A percentile compares a stretch with the other conserved stretches of the same genome.
Evolutionary conservation across 2,113 vertebrate species (phyloP).

Genomic region (Lonchura striata): DNA sequence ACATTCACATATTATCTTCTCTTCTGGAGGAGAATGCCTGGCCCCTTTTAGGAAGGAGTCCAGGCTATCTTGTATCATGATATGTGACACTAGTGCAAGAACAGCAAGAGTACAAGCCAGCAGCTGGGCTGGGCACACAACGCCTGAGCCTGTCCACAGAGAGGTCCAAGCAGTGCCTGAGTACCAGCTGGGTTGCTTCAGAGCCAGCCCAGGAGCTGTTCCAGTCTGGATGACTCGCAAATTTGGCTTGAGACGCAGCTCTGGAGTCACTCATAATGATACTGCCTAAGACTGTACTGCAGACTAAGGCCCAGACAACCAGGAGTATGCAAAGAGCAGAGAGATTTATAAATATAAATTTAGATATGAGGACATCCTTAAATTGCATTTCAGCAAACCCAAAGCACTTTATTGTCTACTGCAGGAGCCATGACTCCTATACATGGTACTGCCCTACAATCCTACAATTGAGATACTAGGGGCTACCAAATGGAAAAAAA

Average conservation of each 20-base stretch:
- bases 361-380: not conserved
- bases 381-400: not conserved
- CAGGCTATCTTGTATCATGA: not conserved
- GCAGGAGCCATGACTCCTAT: not conserved
- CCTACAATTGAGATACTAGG: not conserved
- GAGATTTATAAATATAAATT: not conserved
- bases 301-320: not conserved
- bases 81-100: not conserved
- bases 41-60: constrained; percentile 1
- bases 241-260: not conserved
- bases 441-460: not conserved
- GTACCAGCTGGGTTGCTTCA: constrained; percentile 32
- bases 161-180: not conserved
- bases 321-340: not conserved
- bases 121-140: constrained; percentile 38
- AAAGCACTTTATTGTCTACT: not conserved
- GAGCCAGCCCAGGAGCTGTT: constrained; percentile 30
- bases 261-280: not conserved
- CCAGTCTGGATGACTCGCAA: not conserved
- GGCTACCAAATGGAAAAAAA: not conserved
- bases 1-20: not conserved
- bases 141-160: not conserved
- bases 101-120: not conserved
- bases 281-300: not conserved
- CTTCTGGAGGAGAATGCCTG: not conserved